Evolutionary conservation across 2,113 vertebrate species (phyloP).

Genomic region (Scortum barcoo): DNA sequence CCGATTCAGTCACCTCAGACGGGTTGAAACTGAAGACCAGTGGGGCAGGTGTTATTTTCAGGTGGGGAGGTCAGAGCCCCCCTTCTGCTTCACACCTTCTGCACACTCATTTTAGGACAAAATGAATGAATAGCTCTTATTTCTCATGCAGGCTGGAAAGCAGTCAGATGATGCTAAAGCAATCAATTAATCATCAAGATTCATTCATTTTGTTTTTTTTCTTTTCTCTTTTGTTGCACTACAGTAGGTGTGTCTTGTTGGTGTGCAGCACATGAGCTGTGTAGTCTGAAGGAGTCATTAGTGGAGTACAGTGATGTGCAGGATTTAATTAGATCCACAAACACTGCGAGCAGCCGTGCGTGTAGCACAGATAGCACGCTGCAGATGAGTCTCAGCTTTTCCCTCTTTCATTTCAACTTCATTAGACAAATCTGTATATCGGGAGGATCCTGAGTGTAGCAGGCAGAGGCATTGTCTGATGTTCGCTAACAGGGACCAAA

Average conservation of each 20-base stretch:
- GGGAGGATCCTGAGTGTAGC: slow-evolving; percentile 17
- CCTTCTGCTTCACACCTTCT: no score
- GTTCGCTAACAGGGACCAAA: background rate
- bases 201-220: background rate
- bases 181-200: slow-evolving; percentile 30
- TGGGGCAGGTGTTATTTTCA: slow-evolving; percentile 41
- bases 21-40: background rate
- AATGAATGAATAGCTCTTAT: background rate
- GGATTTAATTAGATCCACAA: slow-evolving; percentile 63
- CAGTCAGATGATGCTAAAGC: background rate
- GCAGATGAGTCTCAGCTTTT: slow-evolving; percentile 46
- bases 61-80: slow-evolving; percentile 19
- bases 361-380: slow-evolving; percentile 48
- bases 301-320: slow-evolving; percentile 44
- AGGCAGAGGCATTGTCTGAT: background rate
- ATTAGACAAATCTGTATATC: slow-evolving; percentile 20
- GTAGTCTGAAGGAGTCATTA: slow-evolving; percentile 58
- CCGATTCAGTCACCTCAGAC: slow-evolving; percentile 36
- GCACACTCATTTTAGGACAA: background rate
- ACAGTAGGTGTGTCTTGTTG: slow-evolving; percentile 19
- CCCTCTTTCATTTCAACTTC: slow-evolving; percentile 17
- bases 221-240: background rate
- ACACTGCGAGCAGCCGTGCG: slow-evolving; percentile 48
- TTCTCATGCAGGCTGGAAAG: background rate
- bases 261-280: slow-evolving; percentile 41